Base-by-base conservation (phyloP, 2,797 vertebrate species). In the Sardinella longiceps region DNA sequence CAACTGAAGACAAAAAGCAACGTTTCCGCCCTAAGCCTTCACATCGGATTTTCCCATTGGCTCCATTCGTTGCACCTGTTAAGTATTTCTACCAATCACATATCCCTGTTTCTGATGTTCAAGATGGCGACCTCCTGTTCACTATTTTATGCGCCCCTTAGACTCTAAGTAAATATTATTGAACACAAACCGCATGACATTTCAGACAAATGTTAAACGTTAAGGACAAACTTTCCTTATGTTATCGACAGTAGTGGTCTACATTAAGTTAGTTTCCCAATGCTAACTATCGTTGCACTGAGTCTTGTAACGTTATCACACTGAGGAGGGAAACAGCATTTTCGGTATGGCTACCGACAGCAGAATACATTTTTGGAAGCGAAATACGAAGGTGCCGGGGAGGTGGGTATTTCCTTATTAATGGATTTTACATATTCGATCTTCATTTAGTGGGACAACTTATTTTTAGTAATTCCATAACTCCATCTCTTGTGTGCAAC, bases 361-460 rank as follows among this genome's bases (percentile, higher is more conserved):
- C 94, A 95, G 94, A 92, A 96, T 96, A 91, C 94, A 98, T 94
- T 99, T 99, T 90, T 99, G 98, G 98, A 98, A 96, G 94, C 95
- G 96, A 93, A 98, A 94, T 93, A 90, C 96, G 43, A 96, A 95
- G 95, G 95, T 97, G 94, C 97, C 97, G 63, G 98, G 98, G 93
- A 99, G 98, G 98, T 99, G 92, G 90, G 96, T 81, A 74, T 33
- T 74, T 37, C 14, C 30, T 14, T 33, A 18, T 74, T 37, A 10
- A 37, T 74, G 30, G 14, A 74, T 18, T 74, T 37, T 33, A 18
- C 15, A 15, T 37, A 1, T 33, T 74, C 15, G 18, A 18, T 15
- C 18, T 18, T 37, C 33, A 6, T 18, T 20, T 74, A 15, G 30
- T 74, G 66, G 30, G 14, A 12, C 18, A 74, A 37, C 60, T 12